Conservation (phyloP, 2,888 invertebrate genomes). For the Schizaphis graminum region DNA sequence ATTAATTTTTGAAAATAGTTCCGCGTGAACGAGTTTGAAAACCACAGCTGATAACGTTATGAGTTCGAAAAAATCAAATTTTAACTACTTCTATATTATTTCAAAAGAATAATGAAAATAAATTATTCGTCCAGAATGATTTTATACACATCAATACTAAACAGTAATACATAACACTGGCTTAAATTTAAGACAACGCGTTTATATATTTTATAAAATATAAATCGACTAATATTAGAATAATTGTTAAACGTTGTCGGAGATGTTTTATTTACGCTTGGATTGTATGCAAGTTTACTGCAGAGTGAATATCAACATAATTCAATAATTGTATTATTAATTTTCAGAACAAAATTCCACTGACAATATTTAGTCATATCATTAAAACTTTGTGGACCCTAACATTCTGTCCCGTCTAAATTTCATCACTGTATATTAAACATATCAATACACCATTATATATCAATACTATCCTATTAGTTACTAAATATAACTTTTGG, state of each 20-base stretch:
- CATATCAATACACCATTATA: neutral
- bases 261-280: neutral
- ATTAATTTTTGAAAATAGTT: constrained; percentile 8
- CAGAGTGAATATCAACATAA: neutral
- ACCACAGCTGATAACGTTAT: neutral
- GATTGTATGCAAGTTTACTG: neutral
- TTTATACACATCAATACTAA: neutral
- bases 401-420: neutral
- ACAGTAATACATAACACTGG: neutral
- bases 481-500: neutral
- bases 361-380: neutral
- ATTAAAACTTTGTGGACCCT: neutral
- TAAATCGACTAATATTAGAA: neutral
- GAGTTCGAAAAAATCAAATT: neutral
- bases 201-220: neutral
- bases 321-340: neutral
- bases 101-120: neutral
- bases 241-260: neutral
- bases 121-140: neutral
- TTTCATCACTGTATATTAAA: neutral
- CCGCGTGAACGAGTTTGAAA: constrained; percentile 8
- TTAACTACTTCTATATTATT: neutral
- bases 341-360: neutral
- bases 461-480: neutral
- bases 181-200: neutral